A percentile compares a stretch with the other conserved stretches of the same genome.
phyloP scores from a whole-genome alignment of 2,888 invertebrate species.

The Trilocha varians region DNA sequence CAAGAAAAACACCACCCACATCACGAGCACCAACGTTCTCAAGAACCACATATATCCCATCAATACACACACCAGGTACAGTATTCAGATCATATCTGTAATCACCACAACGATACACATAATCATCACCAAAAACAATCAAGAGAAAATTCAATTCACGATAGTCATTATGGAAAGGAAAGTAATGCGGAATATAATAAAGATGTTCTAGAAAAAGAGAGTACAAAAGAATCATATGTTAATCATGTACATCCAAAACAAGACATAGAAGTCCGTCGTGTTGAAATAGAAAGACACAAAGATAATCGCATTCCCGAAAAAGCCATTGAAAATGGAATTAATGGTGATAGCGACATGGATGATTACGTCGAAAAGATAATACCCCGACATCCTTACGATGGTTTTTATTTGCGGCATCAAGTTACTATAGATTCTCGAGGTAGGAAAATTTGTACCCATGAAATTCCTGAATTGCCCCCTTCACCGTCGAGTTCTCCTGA shows the following conservation, averaged over 20 bases:
- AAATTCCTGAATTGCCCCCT: constrained; percentile 50
- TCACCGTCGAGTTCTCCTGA: constrained; percentile 36
- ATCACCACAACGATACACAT: constrained; percentile 10
- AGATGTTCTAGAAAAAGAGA: constrained; percentile 1
- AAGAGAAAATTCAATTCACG: constrained; percentile 12
- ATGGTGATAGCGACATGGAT: constrained; percentile 41
- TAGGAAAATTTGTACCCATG: constrained; percentile 57
- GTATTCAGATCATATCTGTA: constrained; percentile 14
- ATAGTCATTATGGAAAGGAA: constrained; percentile 12
- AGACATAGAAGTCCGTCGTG: constrained; percentile 29
- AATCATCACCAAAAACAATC: constrained; percentile 14
- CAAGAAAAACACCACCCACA: constrained; percentile 4
- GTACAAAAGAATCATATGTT: constrained; percentile 9
- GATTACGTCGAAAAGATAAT: constrained; percentile 43
- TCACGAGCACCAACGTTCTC: constrained; percentile 3
- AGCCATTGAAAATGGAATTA: constrained; percentile 17
- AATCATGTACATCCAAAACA: constrained; percentile 12
- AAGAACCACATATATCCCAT: constrained; percentile 7
- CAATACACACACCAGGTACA: constrained; percentile 15
- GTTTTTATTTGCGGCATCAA: constrained; percentile 59
- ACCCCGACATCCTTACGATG: constrained; percentile 68
- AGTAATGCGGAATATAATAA: constrained; percentile 12
- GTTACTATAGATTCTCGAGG: constrained; percentile 50
- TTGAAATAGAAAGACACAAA: constrained; percentile 27
- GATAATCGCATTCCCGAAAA: not conserved